phyloP scores from a whole-genome alignment of 2,113 vertebrate species.

The Aegotheles bennettii region DNA sequence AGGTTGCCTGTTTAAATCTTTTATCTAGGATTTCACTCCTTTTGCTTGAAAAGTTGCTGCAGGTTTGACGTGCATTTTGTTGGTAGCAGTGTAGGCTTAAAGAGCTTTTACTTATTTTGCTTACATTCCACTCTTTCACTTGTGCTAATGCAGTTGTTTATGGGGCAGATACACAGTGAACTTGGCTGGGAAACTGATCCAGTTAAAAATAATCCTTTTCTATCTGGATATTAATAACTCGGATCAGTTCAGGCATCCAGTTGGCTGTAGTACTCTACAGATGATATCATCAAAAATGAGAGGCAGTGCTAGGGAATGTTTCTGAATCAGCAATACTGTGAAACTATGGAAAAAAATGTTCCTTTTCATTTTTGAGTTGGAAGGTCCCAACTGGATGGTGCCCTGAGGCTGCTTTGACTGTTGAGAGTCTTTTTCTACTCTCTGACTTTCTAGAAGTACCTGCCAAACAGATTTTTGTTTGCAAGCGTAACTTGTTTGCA shows the following conservation, averaged over 20 bases:
- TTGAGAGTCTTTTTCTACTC: background rate
- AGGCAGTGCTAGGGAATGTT: background rate
- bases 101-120: background rate
- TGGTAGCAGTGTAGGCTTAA: background rate
- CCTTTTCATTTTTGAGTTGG: background rate
- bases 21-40: background rate
- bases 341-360: background rate
- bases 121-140: background rate
- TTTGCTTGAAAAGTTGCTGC: background rate
- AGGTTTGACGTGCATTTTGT: background rate
- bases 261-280: background rate
- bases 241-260: background rate
- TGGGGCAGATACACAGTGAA: background rate
- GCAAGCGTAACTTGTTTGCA: background rate
- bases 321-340: background rate
- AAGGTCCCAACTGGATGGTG: background rate
- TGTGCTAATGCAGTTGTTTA: background rate
- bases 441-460: background rate
- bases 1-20: background rate
- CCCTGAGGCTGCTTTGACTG: background rate
- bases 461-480: accelerated
- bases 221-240: background rate
- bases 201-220: background rate
- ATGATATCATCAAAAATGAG: background rate
- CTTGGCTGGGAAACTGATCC: background rate